Conservation (phyloP, 2,888 invertebrate genomes). For the Eupithecia inturbata region DNA sequence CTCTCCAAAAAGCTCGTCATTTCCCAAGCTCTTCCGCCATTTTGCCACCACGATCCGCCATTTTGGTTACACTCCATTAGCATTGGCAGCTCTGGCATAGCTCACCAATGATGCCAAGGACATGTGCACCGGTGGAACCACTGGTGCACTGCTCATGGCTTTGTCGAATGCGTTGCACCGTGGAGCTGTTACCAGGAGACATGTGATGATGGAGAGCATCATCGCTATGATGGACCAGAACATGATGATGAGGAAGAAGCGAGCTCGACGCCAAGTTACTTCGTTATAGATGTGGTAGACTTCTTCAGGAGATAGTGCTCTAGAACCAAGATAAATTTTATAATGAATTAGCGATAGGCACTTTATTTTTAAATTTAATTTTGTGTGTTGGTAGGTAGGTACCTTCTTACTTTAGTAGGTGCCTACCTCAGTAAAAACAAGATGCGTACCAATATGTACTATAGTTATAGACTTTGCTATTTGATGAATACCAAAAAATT, state of each 20-base stretch:
- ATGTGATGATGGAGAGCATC: slow-evolving; percentile 73
- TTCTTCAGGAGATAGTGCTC: slow-evolving; percentile 78
- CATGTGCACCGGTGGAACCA: slow-evolving; percentile 63
- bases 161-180: slow-evolving; percentile 48
- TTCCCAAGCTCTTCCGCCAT: slow-evolving; percentile 11
- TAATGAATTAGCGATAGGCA: too few species aligned
- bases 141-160: slow-evolving; percentile 43
- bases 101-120: slow-evolving; percentile 59
- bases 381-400: not conserved
- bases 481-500: too few species aligned
- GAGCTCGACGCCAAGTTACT: slow-evolving; percentile 78
- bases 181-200: slow-evolving; percentile 60
- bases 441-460: too few species aligned
- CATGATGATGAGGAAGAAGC: slow-evolving; percentile 71
- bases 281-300: slow-evolving; percentile 71
- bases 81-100: slow-evolving; percentile 30
- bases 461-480: too few species aligned
- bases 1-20: not conserved
- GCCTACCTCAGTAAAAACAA: too few species aligned
- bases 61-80: not conserved
- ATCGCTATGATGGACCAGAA: slow-evolving; percentile 79
- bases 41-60: not conserved
- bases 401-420: too few species aligned
- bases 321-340: slow-evolving; percentile 49
- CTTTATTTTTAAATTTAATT: too few species aligned